phyloP scores from a whole-genome alignment of 2,113 vertebrate species.

The Nettapus auritus region DNA sequence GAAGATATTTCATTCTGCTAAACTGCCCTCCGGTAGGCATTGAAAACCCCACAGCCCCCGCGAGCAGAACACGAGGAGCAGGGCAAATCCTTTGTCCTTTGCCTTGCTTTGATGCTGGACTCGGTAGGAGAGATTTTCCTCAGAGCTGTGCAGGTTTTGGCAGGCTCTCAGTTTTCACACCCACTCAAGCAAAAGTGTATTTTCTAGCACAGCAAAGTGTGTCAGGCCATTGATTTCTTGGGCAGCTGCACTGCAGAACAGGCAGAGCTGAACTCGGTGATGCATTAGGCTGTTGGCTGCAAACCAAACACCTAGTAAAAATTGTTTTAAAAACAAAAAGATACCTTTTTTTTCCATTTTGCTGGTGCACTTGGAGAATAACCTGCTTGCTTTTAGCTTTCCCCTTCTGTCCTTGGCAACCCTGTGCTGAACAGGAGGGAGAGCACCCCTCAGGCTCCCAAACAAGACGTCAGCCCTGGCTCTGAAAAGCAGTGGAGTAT shows the following conservation, averaged over 20 bases:
- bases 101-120: background rate
- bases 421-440: background rate
- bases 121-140: background rate
- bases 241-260: background rate
- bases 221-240: slow-evolving; percentile 57
- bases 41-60: background rate
- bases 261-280: background rate
- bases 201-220: slow-evolving; percentile 35
- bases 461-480: background rate
- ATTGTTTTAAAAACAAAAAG: background rate
- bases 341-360: background rate
- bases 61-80: background rate
- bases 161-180: background rate
- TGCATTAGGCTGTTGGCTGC: slow-evolving; percentile 24
- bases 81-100: background rate
- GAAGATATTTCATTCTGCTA: background rate
- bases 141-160: background rate
- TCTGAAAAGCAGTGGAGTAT: background rate
- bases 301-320: slow-evolving; percentile 30
- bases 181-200: slow-evolving; percentile 38
- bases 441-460: background rate
- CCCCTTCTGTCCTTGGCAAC: background rate
- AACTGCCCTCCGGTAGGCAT: background rate
- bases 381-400: background rate
- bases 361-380: background rate